A percentile compares a stretch with the other conserved stretches of the same genome.
Conservation (phyloP, 1,140 invertebrate genomes). For the Drosophila ficusphila region DNA sequence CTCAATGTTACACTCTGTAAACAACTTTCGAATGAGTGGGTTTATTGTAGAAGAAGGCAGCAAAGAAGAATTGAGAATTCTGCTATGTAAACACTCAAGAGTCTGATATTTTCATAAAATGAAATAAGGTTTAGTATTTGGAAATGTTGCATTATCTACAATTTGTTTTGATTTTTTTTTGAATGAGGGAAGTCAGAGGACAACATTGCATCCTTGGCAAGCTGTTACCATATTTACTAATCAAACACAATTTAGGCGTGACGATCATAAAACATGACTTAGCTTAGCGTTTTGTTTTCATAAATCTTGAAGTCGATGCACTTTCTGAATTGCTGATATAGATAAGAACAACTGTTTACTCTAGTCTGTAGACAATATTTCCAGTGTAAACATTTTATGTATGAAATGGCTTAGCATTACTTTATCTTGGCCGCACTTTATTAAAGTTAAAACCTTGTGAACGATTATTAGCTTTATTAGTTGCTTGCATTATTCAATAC, state of each 20-base stretch:
- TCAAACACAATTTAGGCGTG: too few relatives aligned
- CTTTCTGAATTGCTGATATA: conserved; percentile 11
- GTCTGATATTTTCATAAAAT: neutral
- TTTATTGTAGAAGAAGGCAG: conserved; percentile 2
- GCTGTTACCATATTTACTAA: too few relatives aligned
- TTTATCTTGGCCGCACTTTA: neutral
- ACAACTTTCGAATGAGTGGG: conserved; percentile 8
- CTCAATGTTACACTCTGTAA: neutral
- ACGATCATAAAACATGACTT: too few relatives aligned
- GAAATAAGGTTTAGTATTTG: too few relatives aligned
- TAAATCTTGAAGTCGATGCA: conserved; percentile 11
- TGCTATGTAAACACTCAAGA: neutral
- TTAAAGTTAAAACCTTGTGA: too few relatives aligned
- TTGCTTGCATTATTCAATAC: neutral
- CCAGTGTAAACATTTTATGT: neutral
- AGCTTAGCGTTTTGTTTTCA: too few relatives aligned
- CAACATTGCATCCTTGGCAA: too few relatives aligned
- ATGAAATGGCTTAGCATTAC: neutral
- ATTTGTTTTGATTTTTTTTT: too few relatives aligned
- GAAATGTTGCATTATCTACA: neutral
- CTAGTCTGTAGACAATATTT: conserved; percentile 7
- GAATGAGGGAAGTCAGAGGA: too few relatives aligned
- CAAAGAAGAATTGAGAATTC: neutral
- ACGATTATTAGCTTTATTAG: too few relatives aligned
- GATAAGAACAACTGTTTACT: conserved; percentile 11